These are phyloP conservation scores for Crematogaster levior DNA, from an alignment of 2,888 invertebrate genomes.

Conservation along the genomic window DNA sequence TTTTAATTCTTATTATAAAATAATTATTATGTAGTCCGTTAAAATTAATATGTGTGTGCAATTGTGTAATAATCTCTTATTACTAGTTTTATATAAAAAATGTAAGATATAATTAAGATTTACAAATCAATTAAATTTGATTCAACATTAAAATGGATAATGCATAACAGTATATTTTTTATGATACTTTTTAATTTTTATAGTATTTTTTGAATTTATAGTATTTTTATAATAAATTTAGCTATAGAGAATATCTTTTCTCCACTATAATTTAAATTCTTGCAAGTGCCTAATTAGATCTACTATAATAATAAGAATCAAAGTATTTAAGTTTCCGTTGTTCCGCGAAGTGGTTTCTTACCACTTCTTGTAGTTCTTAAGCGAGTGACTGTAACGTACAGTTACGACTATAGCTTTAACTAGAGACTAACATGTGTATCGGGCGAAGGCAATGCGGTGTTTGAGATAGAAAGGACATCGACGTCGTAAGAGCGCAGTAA, in stretches of 20 bases:
- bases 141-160: background rate
- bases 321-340: slow-evolving; percentile 2
- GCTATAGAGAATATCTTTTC: background rate
- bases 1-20: background rate
- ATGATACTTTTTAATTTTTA: no score
- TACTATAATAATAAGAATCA: background rate
- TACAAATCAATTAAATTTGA: background rate
- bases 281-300: background rate
- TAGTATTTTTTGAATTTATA: background rate
- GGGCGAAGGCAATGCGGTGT: slow-evolving; percentile 24
- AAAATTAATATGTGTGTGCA: background rate
- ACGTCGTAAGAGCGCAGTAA: slow-evolving; percentile 23
- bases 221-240: background rate
- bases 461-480: slow-evolving; percentile 39
- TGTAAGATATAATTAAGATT: background rate
- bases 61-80: slow-evolving; percentile 6
- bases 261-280: background rate
- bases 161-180: no score
- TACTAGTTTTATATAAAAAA: background rate
- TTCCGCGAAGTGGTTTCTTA: slow-evolving; percentile 6
- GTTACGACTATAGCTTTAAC: slow-evolving; percentile 26
- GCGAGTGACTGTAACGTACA: slow-evolving; percentile 31
- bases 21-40: background rate
- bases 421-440: slow-evolving; percentile 20
- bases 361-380: slow-evolving; percentile 11